A percentile compares a stretch with the other conserved stretches of the same genome.
Evolutionary conservation across 2,888 invertebrate genomes (phyloP).

Genomic region (Sepioteuthis lessoniana): DNA sequence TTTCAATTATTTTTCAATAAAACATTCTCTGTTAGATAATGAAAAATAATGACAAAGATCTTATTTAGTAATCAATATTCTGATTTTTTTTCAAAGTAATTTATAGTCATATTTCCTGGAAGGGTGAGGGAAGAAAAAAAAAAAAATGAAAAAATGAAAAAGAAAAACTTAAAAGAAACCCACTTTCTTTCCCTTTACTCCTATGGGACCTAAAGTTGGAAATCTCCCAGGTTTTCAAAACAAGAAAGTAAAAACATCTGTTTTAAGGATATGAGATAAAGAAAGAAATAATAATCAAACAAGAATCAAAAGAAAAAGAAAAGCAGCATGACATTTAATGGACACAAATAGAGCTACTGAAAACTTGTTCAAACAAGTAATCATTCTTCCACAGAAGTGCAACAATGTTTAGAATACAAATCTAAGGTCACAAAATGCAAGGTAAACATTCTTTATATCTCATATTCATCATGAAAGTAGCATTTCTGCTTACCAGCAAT

Average conservation of each 20-base stretch:
- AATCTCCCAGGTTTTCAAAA: neutral
- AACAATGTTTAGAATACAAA: neutral
- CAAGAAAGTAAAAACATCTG: neutral
- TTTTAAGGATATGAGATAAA: neutral
- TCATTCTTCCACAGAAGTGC: neutral
- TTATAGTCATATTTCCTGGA: too few species aligned
- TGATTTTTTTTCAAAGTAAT: neutral
- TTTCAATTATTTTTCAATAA: too few species aligned
- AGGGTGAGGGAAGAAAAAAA: too few species aligned
- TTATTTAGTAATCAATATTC: neutral
- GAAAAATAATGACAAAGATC: neutral
- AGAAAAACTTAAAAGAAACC: too few species aligned
- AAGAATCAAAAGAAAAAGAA: neutral
- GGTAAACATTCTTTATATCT: neutral
- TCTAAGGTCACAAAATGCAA: neutral
- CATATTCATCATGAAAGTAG: neutral
- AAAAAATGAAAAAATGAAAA: too few species aligned
- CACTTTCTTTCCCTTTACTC: too few species aligned
- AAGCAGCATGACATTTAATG: neutral
- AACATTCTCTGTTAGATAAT: too few species aligned
- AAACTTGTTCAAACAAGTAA: conserved; percentile 16
- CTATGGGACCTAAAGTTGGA: neutral
- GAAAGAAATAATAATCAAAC: neutral
- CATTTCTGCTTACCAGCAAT: neutral
- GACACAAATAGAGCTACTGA: neutral